phyloP scores from a whole-genome alignment of 2,888 invertebrate genomes.

The Nemotelus nigrinus region DNA sequence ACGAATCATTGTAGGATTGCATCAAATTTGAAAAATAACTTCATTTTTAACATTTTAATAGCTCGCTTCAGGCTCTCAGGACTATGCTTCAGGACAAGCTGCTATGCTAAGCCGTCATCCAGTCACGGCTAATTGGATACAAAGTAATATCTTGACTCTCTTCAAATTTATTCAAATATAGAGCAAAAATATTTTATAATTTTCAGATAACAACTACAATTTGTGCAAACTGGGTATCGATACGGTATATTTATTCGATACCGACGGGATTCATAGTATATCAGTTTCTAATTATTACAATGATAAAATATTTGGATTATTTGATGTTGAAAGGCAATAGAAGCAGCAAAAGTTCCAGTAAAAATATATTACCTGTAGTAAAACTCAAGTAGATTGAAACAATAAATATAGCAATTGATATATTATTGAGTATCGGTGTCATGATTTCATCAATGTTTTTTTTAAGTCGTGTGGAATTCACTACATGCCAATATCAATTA shows the following conservation, averaged over 20 bases:
- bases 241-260: slow-evolving; percentile 76
- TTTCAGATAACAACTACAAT: slow-evolving; percentile 77
- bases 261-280: slow-evolving; percentile 71
- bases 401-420: no score
- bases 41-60: neutral
- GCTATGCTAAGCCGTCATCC: slow-evolving; percentile 51
- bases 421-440: no score
- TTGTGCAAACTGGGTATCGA: slow-evolving; percentile 77
- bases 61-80: slow-evolving; percentile 10
- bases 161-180: neutral
- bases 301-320: slow-evolving; percentile 33
- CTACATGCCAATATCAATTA: no score
- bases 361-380: no score
- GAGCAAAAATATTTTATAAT: neutral
- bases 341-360: no score
- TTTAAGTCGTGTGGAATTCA: no score
- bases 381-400: no score
- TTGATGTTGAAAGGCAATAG: neutral
- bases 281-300: slow-evolving; percentile 36
- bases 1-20: neutral
- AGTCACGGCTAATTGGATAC: slow-evolving; percentile 47
- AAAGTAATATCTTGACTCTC: slow-evolving; percentile 12
- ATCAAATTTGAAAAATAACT: neutral
- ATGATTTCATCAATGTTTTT: no score
- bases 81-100: slow-evolving; percentile 44